Percentiles rank a stretch among this genome's conserved stretches.
Evolutionary conservation across 2,113 vertebrate species (phyloP).

Genomic region (Oreochromis niloticus): DNA sequence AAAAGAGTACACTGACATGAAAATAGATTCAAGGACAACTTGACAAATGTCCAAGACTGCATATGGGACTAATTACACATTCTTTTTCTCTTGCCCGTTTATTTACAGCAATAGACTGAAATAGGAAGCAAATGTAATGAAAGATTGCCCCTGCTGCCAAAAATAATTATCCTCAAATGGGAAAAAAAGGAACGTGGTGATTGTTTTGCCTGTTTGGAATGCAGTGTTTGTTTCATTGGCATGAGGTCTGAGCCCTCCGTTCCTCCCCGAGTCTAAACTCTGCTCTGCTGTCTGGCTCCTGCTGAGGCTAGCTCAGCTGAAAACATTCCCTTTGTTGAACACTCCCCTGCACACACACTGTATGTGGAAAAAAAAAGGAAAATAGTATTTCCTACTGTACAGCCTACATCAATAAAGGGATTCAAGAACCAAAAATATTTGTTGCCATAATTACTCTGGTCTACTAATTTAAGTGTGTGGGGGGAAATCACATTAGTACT

Average conservation of each 20-base stretch:
- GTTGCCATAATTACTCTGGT: slow-evolving; percentile 18
- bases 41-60: slow-evolving; percentile 2
- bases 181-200: slow-evolving; percentile 62
- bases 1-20: background rate
- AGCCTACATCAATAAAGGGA: background rate
- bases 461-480: slow-evolving; percentile 34
- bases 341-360: slow-evolving; percentile 69
- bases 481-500: slow-evolving; percentile 35
- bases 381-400: slow-evolving; percentile 61
- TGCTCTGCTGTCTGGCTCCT: slow-evolving; percentile 67
- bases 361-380: slow-evolving; percentile 60
- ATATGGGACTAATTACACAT: slow-evolving; percentile 39
- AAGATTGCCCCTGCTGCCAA: slow-evolving; percentile 9
- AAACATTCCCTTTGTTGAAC: slow-evolving; percentile 73
- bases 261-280: slow-evolving; percentile 74
- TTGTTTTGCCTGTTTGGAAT: slow-evolving; percentile 75
- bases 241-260: slow-evolving; percentile 74
- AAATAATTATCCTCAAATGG: slow-evolving; percentile 80
- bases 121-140: slow-evolving; percentile 8
- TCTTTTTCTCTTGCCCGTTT: background rate
- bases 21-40: slow-evolving; percentile 4
- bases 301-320: slow-evolving; percentile 74
- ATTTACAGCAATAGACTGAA: slow-evolving; percentile 16
- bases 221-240: slow-evolving; percentile 71
- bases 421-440: slow-evolving; percentile 30